Evolutionary conservation across 1,140 invertebrate species (phyloP), one percentile per base, ranked within the genome.

Genomic region (Cheumatopsyche charites): DNA sequence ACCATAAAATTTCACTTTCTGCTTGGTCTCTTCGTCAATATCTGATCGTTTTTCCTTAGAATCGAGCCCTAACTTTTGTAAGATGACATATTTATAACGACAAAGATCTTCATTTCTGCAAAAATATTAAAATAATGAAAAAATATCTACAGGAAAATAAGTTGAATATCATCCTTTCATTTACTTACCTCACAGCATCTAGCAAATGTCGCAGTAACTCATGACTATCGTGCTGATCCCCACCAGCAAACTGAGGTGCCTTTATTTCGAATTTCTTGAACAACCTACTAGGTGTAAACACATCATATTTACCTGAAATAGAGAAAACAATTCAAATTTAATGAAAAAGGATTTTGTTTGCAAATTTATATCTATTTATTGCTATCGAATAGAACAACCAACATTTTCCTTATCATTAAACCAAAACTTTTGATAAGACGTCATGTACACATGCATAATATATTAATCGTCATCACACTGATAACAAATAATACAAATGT

Each of bases 161-260:
- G 4, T 49, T 49, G 5, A 15, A 49, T 49, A 49, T 15, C 3
- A 36, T 9, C 9, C 3, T 36, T 36, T 36, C 3, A 17, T 21
- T 23, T n/a, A n/a, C n/a, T n/a, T 77, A 86, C 85, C 91, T 87
- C 62, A 97, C 90, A 71, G 89, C 89, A 80, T 98, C 95, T 25
- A 98, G 80, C 26, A 98, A 83, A 84, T 96, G 93, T 66, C 96
- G 83, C 7, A 99, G 84, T 62, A 98, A 81, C 82, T 99, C 97
- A 79, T 99, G 97, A 9, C 96, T 90, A 83, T 99, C 97, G 79
- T 99, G 97, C 80, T 99, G 97, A 76, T 95, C 92, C 25, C 91
- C 95, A n/a, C 94, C 94, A 70, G 90, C 90, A 81, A 98, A 98
- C 79, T 96, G 91, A 0, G 92, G 87, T 74, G 88, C 87, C 79